Percentiles rank a stretch among this genome's conserved stretches.
Conservation (phyloP, 2,797 vertebrate species). For the Paedocypris micromegethes region DNA sequence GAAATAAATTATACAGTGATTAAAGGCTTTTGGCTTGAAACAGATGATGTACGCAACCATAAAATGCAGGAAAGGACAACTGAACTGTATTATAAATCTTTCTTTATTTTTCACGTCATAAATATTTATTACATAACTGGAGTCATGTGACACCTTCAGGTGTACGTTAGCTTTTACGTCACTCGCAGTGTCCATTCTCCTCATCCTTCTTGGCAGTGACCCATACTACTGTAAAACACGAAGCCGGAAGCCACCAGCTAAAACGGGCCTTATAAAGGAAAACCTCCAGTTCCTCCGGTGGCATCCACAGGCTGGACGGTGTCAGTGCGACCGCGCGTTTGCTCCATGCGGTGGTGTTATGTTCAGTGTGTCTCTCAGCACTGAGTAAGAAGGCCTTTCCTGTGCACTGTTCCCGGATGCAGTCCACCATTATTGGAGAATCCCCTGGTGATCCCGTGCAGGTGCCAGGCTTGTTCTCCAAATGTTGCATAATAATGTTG, state of each 20-base stretch:
- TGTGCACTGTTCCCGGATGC: constrained; percentile 46
- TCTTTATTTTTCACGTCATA: too few species aligned
- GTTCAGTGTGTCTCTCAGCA: constrained; percentile 39
- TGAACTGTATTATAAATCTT: constrained; percentile 23
- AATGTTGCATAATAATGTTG: constrained; percentile 27
- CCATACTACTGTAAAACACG: constrained; percentile 5
- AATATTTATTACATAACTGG: too few species aligned
- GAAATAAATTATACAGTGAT: too few species aligned
- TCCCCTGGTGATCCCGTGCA: constrained; percentile 28
- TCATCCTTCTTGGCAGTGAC: constrained; percentile 21
- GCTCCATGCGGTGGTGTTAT: constrained; percentile 26
- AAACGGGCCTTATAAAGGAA: constrained; percentile 43
- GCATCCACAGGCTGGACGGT: constrained; percentile 18
- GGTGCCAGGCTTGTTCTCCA: constrained; percentile 11
- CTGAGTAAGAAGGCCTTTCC: constrained; percentile 42
- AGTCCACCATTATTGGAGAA: constrained; percentile 40
- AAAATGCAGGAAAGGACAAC: constrained; percentile 4
- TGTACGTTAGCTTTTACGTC: constrained; percentile 14
- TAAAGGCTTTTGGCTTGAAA: neutral
- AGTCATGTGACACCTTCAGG: too few species aligned
- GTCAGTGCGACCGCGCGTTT: constrained; percentile 21
- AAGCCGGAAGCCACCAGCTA: constrained; percentile 46
- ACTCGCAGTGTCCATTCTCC: constrained; percentile 24
- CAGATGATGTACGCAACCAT: constrained; percentile 2
- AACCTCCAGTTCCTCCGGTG: constrained; percentile 32